phyloP scores from a whole-genome alignment of 2,888 invertebrate species.

The Labia minor region DNA sequence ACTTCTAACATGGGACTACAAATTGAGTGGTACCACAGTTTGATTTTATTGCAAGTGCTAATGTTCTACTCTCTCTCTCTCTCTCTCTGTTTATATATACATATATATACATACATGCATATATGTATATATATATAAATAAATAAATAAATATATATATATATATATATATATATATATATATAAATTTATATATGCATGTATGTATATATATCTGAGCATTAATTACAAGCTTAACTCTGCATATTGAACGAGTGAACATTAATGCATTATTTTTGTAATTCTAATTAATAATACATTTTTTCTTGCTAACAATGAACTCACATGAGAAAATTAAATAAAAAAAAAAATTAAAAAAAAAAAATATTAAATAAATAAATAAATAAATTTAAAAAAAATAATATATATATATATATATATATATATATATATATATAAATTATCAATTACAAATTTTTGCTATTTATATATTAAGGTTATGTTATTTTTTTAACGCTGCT shows the following conservation, averaged over 20 bases:
- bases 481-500: slow-evolving; percentile 4
- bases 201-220: neutral
- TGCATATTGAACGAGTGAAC: neutral
- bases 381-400: neutral
- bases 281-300: neutral
- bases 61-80: neutral
- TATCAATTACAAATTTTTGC: slow-evolving; percentile 4
- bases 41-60: slow-evolving; percentile 8
- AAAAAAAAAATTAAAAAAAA: neutral
- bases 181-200: too few relatives aligned
- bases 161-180: too few relatives aligned
- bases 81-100: too few relatives aligned
- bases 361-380: neutral
- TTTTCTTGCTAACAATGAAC: neutral
- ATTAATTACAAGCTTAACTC: neutral
- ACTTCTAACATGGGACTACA: slow-evolving; percentile 1
- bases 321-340: neutral
- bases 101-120: too few relatives aligned
- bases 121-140: too few relatives aligned
- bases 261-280: slow-evolving; percentile 8
- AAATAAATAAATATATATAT: too few relatives aligned
- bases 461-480: slow-evolving; percentile 8
- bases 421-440: too few relatives aligned
- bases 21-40: neutral
- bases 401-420: too few relatives aligned